Evolutionary conservation across 2,797 vertebrate genomes (phyloP), one percentile per base, ranked within the genome.

Genomic region (Chiroxiphia lanceolata): DNA sequence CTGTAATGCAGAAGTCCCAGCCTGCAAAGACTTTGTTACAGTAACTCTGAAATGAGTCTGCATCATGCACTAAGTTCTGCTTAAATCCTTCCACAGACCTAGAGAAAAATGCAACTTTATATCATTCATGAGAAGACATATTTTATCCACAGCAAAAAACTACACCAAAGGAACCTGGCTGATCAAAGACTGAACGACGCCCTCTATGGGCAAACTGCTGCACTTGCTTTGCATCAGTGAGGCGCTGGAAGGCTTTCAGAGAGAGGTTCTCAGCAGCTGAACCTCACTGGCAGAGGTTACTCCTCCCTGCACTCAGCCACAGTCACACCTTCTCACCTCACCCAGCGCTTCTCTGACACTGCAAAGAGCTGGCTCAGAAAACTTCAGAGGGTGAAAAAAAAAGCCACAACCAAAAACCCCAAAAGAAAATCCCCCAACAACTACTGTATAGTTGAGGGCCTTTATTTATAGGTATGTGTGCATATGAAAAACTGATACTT

Each of bases 11-110:
- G 97, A 99, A 99, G 93, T 99, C 99, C 99, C 99, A 99, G 91
- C 99, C 99, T 0, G 99, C 98, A 80, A 99, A 99, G 80, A 99
- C 98, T 97, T 99, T 99, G 96, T 99, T 99, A 97, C 99, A 99
- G 91, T 99, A 99, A 94, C 98, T 99, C 98, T 99, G 99, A 92
- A 99, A 99, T 38, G 98, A 98, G 76, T 99, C 98, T 97, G 99
- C 98, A 18, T 97, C 98, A 69, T 98, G 97, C 64, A 99, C 93
- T 93, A 99, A 97, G 93, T 98, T 99, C 36, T 97, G 98, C 83
- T 98, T 99, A 97, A 99, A 99, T 16, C 99, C 99, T 4, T 98
- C 97, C 42, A 98, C 98, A 2, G 99, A 99, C 96, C 99, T 99
- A 90, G 40, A 47, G 51, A 89, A 91, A 90, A 94, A 94, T 7